phyloP scores from a whole-genome alignment of 2,113 vertebrate species.

The Equus quagga region DNA sequence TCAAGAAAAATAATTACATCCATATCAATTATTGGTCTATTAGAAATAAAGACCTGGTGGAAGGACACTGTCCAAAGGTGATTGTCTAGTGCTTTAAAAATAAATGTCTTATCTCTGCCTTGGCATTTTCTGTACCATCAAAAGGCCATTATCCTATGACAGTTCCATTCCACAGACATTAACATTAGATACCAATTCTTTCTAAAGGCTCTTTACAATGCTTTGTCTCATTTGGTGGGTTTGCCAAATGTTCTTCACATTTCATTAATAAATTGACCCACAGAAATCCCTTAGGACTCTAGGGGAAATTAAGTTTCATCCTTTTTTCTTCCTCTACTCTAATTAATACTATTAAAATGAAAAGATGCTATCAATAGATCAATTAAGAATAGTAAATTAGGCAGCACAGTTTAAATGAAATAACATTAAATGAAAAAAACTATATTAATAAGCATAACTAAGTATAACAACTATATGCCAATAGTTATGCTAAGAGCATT shows the following conservation, averaged over 20 bases:
- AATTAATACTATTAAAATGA: constrained; percentile 83
- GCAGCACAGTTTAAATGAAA: constrained; percentile 70
- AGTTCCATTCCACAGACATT: constrained; percentile 76
- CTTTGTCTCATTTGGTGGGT: constrained; percentile 76
- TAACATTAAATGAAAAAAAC: constrained; percentile 62
- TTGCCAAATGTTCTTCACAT: constrained; percentile 80
- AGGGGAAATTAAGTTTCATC: constrained; percentile 78
- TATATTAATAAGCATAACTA: constrained; percentile 63
- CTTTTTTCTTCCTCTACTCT: constrained; percentile 68
- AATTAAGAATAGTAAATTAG: constrained; percentile 71
- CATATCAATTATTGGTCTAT: constrained; percentile 79
- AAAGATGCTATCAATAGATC: constrained; percentile 78
- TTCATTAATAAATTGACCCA: constrained; percentile 84
- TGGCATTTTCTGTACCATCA: constrained; percentile 79
- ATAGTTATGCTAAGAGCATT: not conserved
- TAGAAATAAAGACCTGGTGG: constrained; percentile 81
- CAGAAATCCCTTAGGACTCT: constrained; percentile 73
- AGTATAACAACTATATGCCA: not conserved
- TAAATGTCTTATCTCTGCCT: constrained; percentile 79
- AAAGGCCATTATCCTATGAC: constrained; percentile 75
- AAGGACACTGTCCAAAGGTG: constrained; percentile 74
- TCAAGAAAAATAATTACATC: constrained; percentile 83
- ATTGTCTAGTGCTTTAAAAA: constrained; percentile 77
- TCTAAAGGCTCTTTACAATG: constrained; percentile 65
- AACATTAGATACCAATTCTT: constrained; percentile 67